Percentiles rank a stretch among this genome's conserved stretches.
phyloP scores from a whole-genome alignment of 2,797 vertebrate genomes.

The Bradypodion ventrale region DNA sequence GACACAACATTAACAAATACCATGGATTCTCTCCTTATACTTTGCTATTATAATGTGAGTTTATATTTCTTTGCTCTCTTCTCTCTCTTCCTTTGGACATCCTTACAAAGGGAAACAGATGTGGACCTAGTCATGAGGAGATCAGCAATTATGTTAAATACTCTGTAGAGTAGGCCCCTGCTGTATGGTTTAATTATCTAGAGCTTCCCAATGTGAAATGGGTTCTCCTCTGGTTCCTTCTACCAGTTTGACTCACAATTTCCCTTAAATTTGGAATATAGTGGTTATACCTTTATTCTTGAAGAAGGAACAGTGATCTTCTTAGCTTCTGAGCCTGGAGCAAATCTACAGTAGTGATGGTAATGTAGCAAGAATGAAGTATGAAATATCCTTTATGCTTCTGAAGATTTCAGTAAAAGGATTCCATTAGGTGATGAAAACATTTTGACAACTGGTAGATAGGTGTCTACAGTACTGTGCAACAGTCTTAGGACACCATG shows the following conservation, averaged over 20 bases:
- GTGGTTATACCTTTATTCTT: neutral
- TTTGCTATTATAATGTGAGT: neutral
- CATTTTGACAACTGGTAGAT: no score
- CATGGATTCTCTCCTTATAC: neutral
- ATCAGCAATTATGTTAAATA: conserved; percentile 25
- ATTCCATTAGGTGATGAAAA: no score
- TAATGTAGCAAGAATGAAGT: no score
- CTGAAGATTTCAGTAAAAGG: neutral
- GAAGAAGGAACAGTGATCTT: neutral
- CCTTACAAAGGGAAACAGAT: neutral
- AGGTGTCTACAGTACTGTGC: no score
- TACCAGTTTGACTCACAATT: neutral
- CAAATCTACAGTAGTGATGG: no score
- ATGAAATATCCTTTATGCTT: neutral
- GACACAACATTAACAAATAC: neutral
- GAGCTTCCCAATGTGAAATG: neutral
- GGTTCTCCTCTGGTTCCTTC: neutral
- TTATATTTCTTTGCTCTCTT: neutral
- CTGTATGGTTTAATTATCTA: conserved; percentile 1
- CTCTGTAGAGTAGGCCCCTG: neutral
- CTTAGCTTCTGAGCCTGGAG: neutral
- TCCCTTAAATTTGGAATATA: neutral
- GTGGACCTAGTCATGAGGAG: conserved; percentile 13
- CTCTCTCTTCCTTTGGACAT: neutral
- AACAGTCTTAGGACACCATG: no score